phyloP scores from a whole-genome alignment of 2,888 invertebrate species.

The Agelastica alni region DNA sequence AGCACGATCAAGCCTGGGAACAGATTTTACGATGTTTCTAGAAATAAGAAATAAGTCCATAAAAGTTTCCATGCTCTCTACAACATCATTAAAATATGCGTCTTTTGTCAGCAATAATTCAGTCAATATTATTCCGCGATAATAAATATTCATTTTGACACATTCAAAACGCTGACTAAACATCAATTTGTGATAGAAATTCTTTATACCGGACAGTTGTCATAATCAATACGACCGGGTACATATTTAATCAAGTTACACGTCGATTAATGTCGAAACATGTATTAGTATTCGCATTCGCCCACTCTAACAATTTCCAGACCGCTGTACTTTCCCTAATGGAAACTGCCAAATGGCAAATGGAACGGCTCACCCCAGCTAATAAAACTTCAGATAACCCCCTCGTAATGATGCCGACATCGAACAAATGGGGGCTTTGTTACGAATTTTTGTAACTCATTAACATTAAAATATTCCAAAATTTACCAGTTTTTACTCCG shows the following conservation, averaged over 20 bases:
- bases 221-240: constrained; percentile 17
- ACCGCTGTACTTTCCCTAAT: constrained; percentile 22
- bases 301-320: constrained; percentile 9
- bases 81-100: too few species aligned
- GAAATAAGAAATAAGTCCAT: too few species aligned
- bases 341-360: constrained; percentile 23
- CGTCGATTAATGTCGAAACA: constrained; percentile 21
- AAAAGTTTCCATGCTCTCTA: too few species aligned
- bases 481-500: too few species aligned
- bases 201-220: constrained; percentile 11
- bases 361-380: constrained; percentile 22
- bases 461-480: background rate
- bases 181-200: background rate
- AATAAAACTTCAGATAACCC: constrained; percentile 24
- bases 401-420: constrained; percentile 20
- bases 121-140: background rate
- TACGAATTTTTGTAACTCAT: constrained; percentile 18
- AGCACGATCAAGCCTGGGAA: too few species aligned
- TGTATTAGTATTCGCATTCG: constrained; percentile 17
- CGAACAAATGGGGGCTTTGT: constrained; percentile 17
- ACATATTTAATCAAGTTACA: constrained; percentile 24
- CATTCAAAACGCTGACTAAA: background rate
- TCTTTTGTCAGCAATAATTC: constrained; percentile 6
- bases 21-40: too few species aligned
- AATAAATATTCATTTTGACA: background rate